Evolutionary conservation across 2,888 invertebrate genomes (phyloP).

Genomic region (Iphiclides podalirius): DNA sequence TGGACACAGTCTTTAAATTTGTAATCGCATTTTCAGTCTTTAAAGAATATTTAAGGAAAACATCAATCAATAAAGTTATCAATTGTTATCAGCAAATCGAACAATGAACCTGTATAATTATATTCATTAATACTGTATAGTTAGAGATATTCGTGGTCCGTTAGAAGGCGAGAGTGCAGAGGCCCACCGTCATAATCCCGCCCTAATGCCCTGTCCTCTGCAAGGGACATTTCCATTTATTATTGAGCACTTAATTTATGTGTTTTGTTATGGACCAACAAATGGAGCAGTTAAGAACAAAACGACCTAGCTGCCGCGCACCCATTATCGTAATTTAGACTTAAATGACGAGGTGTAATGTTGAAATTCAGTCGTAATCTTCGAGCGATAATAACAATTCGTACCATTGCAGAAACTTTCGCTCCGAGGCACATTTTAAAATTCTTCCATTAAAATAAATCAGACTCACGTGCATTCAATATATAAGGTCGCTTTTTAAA

Average conservation of each 20-base stretch:
- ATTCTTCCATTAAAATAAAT: constrained; percentile 34
- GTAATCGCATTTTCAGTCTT: too few species aligned
- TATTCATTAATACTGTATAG: constrained; percentile 24
- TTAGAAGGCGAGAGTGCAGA: constrained; percentile 49
- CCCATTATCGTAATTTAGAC: constrained; percentile 30
- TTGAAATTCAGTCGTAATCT: constrained; percentile 26
- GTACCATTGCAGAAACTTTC: constrained; percentile 39
- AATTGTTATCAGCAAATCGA: too few species aligned
- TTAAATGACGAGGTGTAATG: constrained; percentile 25
- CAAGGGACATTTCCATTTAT: constrained; percentile 81
- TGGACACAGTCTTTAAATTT: too few species aligned
- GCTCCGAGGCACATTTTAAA: constrained; percentile 64
- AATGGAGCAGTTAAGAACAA: constrained; percentile 46
- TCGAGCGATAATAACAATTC: constrained; percentile 34
- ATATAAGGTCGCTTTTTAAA: constrained; percentile 38
- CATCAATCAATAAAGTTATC: too few species aligned
- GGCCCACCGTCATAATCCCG: constrained; percentile 75
- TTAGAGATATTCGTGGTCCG: constrained; percentile 20
- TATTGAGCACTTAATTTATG: constrained; percentile 82
- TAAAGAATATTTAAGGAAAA: too few species aligned
- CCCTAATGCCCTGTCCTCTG: constrained; percentile 80
- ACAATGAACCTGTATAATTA: constrained; percentile 28
- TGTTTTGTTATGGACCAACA: constrained; percentile 80
- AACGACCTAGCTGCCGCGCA: constrained; percentile 36
- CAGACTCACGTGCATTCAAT: constrained; percentile 24